Base-by-base conservation (phyloP, 2,113 vertebrate genomes). In the Corythaixoides concolor region DNA sequence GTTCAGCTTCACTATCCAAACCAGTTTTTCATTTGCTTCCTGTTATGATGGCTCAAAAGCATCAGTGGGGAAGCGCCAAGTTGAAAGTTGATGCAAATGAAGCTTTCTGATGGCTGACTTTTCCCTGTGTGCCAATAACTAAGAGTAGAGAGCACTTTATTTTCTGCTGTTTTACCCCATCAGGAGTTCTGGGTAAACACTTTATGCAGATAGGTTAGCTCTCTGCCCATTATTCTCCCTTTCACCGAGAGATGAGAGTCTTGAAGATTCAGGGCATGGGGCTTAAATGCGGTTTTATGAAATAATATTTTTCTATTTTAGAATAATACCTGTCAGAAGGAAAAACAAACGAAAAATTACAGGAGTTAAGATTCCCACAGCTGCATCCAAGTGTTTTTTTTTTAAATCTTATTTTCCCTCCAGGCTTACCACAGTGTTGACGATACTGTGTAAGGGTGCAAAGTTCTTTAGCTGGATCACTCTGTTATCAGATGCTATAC, bases 261-360 rank as follows among this genome's bases (percentile, higher is more conserved):
- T n/a, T 82, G 70, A 68, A 85, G 35, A 35, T 72, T 69, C 0
- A 0, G 69, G 68, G 64, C 32, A 75, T 52, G 26, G 24, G 33
- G 28, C 18, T 92, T 92, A 79, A 89, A 87, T 58, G 14, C 73
- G 62, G 10, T 72, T 90, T 90, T 89, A 85, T 94, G 68, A 94
- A 92, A 85, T 52, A 10, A 45, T 78, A 90, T 78, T 96, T 92
- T 94, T 97, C 90, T 89, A 50, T 59, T 87, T 92, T 87, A 87
- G 69, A 95, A 82, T 75, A 96, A 70, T 78, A 87, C 32, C 39
- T 30, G 32, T 92, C 90, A 90, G 52, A 90, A 68, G 22, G 39
- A 85, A 93, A 91, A 94, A 43, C n/a, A 89, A 96, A 67, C 15
- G 32, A 73, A 47, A 53, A 63, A 53, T 49, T 33, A 49, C 53